Evolutionary conservation across 2,888 invertebrate genomes (phyloP).

Genomic region (Hedychridium roseum): DNA sequence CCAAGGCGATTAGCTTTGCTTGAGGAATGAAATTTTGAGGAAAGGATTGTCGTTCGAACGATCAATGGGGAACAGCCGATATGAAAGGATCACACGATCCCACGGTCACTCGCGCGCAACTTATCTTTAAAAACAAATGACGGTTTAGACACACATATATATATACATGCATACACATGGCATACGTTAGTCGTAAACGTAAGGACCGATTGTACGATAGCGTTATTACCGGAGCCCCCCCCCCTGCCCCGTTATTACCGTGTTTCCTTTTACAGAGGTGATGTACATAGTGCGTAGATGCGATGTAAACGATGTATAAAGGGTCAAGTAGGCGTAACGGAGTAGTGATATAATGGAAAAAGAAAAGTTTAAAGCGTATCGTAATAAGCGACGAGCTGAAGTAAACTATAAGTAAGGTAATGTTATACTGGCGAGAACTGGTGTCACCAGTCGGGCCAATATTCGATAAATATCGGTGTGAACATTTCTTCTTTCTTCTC

Average conservation of each 20-base stretch:
- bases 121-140: no score
- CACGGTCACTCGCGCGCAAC: no score
- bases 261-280: slow-evolving; percentile 2
- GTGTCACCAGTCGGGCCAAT: slow-evolving; percentile 60
- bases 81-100: no score
- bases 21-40: no score
- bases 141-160: no score
- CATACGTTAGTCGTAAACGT: no score
- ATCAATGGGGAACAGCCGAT: no score
- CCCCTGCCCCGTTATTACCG: not conserved
- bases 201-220: no score
- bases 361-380: slow-evolving; percentile 24
- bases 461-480: slow-evolving; percentile 63
- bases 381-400: slow-evolving; percentile 24
- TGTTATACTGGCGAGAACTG: slow-evolving; percentile 59
- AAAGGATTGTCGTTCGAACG: no score
- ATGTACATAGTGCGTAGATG: slow-evolving; percentile 26
- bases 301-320: slow-evolving; percentile 28
- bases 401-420: slow-evolving; percentile 37
- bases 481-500: slow-evolving; percentile 16
- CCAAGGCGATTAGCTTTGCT: no score
- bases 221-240: slow-evolving; percentile 4
- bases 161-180: no score
- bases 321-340: slow-evolving; percentile 11
- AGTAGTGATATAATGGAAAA: slow-evolving; percentile 24